Conservation (phyloP, 2,797 vertebrate genomes). For the Aeoliscus strigatus region DNA sequence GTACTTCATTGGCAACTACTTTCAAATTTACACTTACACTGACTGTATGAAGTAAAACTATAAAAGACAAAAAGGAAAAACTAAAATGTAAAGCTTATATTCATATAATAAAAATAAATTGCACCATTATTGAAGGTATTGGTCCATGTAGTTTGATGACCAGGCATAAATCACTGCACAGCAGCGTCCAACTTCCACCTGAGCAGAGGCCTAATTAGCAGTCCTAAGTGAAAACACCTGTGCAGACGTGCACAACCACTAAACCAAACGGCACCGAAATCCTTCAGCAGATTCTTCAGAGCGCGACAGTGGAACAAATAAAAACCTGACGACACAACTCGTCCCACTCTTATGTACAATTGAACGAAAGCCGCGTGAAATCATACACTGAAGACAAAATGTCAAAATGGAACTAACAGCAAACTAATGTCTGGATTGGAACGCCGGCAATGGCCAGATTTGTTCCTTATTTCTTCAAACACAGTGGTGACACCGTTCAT, state of each 20-base stretch:
- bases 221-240: conserved; percentile 15
- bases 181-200: conserved; percentile 1
- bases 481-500: too few species aligned
- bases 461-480: too few species aligned
- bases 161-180: background rate
- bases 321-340: background rate
- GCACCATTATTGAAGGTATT: background rate
- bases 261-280: background rate
- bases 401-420: too few species aligned
- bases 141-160: background rate
- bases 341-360: too few species aligned
- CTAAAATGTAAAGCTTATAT: background rate
- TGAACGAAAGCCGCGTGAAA: too few species aligned
- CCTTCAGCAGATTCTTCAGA: background rate
- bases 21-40: too few species aligned
- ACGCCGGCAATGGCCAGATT: too few species aligned
- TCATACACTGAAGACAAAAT: too few species aligned
- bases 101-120: background rate
- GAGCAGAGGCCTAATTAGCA: conserved; percentile 2
- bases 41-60: background rate
- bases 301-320: background rate
- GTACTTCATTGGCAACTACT: too few species aligned
- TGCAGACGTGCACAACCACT: background rate
- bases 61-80: background rate
- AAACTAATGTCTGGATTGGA: too few species aligned